Percentiles rank a stretch among this genome's conserved stretches.
Evolutionary conservation across 2,113 vertebrate species (phyloP).

Genomic region (Brienomyrus longianalis): DNA sequence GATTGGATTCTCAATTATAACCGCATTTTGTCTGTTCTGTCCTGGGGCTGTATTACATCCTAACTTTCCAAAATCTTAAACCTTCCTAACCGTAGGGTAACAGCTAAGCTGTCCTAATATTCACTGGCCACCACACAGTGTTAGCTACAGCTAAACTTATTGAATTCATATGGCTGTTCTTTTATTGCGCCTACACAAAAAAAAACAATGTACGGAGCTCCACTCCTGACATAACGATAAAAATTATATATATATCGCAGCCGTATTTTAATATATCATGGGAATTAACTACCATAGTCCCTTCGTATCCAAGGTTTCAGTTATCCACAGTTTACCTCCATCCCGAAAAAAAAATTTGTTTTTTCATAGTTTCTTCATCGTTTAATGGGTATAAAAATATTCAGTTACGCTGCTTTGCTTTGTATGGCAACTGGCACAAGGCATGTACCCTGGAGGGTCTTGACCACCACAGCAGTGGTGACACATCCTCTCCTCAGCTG

Average conservation of each 20-base stretch:
- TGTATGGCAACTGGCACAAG: neutral
- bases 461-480: conserved; percentile 44
- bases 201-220: no score
- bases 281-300: no score
- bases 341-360: no score
- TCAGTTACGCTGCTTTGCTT: neutral
- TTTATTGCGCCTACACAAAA: no score
- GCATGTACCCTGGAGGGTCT: conserved; percentile 44
- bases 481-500: conserved; percentile 34
- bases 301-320: no score
- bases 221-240: no score
- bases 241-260: no score
- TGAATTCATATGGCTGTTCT: no score
- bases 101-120: neutral
- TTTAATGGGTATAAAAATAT: neutral
- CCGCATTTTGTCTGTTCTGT: neutral
- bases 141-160: no score
- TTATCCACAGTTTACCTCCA: no score
- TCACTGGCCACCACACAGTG: neutral
- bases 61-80: neutral
- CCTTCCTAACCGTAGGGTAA: neutral
- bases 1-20: neutral
- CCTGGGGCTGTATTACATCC: neutral
- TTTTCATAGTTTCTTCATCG: no score
- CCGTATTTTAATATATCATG: no score